Percentiles rank a stretch among this genome's conserved stretches.
Evolutionary conservation across 37 sponge, comb jelly and placozoan genomes (phyloP).

Genomic region (Cliona cf. orientalis): DNA sequence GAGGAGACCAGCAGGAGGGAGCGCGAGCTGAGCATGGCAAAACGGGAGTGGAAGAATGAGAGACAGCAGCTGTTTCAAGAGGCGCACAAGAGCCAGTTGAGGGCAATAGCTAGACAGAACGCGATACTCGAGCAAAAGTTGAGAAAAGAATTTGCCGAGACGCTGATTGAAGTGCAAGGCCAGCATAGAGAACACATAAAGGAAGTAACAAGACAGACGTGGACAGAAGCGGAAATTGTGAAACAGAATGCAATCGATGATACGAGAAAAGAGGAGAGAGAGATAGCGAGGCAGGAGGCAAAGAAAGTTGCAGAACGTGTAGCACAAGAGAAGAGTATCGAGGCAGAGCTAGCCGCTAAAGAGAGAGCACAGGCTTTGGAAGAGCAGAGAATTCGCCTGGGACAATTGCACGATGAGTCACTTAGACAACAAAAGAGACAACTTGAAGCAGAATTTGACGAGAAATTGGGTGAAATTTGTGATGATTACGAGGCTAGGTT

Average conservation of each 20-base stretch:
- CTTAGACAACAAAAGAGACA: not conserved
- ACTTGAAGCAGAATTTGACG: conserved; percentile 8
- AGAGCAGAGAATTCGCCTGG: conserved; percentile 16
- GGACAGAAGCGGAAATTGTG: conserved; percentile 48
- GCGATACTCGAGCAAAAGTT: conserved; percentile 40
- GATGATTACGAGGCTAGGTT: conserved; percentile 7
- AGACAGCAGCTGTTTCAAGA: conserved; percentile 43
- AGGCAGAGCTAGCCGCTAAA: not conserved
- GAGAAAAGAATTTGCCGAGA: conserved; percentile 38
- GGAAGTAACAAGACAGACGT: conserved; percentile 8
- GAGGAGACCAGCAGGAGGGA: conserved; percentile 46
- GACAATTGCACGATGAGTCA: not conserved
- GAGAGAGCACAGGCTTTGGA: conserved; percentile 46
- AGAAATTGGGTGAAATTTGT: not conserved
- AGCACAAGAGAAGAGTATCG: conserved; percentile 5
- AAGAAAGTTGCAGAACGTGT: conserved; percentile 20
- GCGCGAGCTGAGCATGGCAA: conserved; percentile 5
- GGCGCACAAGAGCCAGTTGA: conserved; percentile 31
- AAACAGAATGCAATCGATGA: conserved; percentile 31
- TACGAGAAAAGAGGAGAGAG: conserved; percentile 54
- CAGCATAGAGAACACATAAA: conserved; percentile 26
- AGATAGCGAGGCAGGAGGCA: conserved; percentile 38
- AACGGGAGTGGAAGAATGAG: conserved; percentile 43
- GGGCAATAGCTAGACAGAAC: conserved; percentile 33
- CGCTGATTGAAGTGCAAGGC: not conserved